Evolutionary conservation across 2,113 vertebrate genomes (phyloP).

Genomic region (Sebastes fasciatus): DNA sequence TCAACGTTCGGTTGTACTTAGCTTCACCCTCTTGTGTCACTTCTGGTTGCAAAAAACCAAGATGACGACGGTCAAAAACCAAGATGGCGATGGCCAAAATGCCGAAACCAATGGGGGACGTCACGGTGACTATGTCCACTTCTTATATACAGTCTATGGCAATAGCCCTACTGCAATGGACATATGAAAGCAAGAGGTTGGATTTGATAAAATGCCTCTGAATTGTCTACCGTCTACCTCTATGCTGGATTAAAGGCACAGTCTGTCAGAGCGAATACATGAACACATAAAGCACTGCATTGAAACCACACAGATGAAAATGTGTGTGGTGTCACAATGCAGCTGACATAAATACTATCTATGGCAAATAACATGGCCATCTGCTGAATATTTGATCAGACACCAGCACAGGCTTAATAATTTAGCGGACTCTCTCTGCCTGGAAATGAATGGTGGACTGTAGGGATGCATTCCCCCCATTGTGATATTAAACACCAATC

Average conservation of each 20-base stretch:
- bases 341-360: conserved; percentile 43
- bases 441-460: background rate
- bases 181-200: background rate
- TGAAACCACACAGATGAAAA: background rate
- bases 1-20: too few relatives aligned
- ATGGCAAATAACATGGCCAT: conserved; percentile 41
- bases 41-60: too few relatives aligned
- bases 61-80: too few relatives aligned
- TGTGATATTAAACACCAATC: conserved; percentile 13
- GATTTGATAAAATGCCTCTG: background rate
- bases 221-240: background rate
- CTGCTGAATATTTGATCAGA: conserved; percentile 67
- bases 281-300: background rate
- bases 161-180: background rate
- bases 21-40: too few relatives aligned
- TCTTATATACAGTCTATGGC: too few relatives aligned
- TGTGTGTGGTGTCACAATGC: conserved; percentile 1
- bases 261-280: background rate
- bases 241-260: background rate
- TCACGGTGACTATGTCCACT: too few relatives aligned
- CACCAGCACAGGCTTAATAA: conserved; percentile 47
- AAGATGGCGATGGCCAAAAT: too few relatives aligned
- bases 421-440: conserved; percentile 34
- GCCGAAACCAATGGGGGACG: too few relatives aligned
- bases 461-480: background rate